Evolutionary conservation across 2,113 vertebrate genomes (phyloP).

Genomic region (Pangasianodon hypophthalmus): DNA sequence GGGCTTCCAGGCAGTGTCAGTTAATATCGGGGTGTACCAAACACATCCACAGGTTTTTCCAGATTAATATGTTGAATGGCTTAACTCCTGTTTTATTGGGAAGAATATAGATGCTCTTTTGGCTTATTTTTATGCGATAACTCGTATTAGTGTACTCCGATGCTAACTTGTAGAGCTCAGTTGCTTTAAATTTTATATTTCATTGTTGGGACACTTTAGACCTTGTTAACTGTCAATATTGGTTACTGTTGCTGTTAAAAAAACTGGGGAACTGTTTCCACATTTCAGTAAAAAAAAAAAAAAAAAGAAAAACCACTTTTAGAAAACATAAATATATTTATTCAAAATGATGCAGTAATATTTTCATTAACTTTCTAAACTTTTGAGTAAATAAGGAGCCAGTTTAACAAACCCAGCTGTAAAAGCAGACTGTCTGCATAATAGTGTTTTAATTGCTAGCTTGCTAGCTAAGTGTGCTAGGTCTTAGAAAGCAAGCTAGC

Average conservation of each 20-base stretch:
- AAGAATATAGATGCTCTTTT: background rate
- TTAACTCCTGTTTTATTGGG: background rate
- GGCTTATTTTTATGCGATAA: background rate
- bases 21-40: background rate
- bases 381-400: background rate
- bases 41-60: background rate
- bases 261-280: background rate
- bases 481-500: background rate
- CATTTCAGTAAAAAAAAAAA: background rate
- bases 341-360: background rate
- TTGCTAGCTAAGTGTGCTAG: background rate
- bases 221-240: background rate
- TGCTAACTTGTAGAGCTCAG: background rate
- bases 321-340: background rate
- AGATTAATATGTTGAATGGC: background rate
- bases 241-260: too few species aligned
- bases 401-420: background rate
- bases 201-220: background rate
- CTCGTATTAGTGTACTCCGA: background rate
- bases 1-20: background rate
- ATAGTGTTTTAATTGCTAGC: background rate
- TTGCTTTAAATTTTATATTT: background rate
- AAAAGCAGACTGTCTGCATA: background rate
- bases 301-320: background rate
- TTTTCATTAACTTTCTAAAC: background rate